phyloP scores from a whole-genome alignment of 1,140 invertebrate genomes.

The Hyles euphorbiae region DNA sequence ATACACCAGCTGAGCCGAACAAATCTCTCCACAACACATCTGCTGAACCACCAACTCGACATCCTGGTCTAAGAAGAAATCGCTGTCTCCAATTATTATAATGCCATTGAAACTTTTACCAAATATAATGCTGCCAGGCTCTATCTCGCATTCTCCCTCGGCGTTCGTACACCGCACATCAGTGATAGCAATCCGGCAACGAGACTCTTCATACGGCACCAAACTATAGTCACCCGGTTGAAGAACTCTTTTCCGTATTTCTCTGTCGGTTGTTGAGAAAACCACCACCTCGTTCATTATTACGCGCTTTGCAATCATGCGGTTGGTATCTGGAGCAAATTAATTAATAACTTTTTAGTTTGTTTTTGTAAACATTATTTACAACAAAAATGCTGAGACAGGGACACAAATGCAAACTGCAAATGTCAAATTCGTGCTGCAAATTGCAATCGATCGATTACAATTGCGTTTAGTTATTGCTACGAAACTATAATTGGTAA shows the following conservation, averaged over 20 bases:
- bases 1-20: conserved; percentile 42
- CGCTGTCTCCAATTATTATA: conserved; percentile 57
- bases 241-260: conserved; percentile 50
- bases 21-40: conserved; percentile 56
- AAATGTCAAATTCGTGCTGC: too few species aligned
- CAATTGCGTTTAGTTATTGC: too few species aligned
- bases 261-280: conserved; percentile 54
- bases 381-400: too few species aligned
- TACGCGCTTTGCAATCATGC: too few species aligned
- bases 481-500: too few species aligned
- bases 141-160: conserved; percentile 38
- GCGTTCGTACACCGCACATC: conserved; percentile 39
- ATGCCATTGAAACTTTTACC: conserved; percentile 50
- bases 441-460: too few species aligned
- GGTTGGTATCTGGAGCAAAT: too few species aligned
- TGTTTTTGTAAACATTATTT: too few species aligned
- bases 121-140: conserved; percentile 46
- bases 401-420: too few species aligned
- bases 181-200: conserved; percentile 48
- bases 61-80: conserved; percentile 57
- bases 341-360: too few species aligned
- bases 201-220: conserved; percentile 62
- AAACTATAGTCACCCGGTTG: conserved; percentile 50
- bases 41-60: conserved; percentile 55
- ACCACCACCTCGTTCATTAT: conserved; percentile 39